Conservation (phyloP, 2,888 invertebrate species). For the Melinaea marsaeus region DNA sequence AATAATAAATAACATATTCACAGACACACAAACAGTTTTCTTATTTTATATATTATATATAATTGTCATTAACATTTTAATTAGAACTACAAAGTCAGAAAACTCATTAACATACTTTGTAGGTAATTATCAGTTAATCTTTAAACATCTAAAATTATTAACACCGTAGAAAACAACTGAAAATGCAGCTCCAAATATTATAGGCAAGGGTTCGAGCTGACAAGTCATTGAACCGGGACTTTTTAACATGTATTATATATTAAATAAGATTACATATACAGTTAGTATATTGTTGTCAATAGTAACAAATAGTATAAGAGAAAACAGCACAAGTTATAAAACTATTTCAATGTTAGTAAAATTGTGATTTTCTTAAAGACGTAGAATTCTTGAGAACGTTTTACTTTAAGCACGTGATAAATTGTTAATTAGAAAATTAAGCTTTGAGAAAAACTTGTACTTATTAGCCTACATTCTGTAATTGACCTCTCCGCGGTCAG, state of each 20-base stretch:
- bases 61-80: too few relatives aligned
- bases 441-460: conserved; percentile 8
- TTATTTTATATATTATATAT: too few relatives aligned
- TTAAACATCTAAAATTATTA: too few relatives aligned
- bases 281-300: background rate
- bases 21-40: too few relatives aligned
- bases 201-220: too few relatives aligned
- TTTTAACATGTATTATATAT: background rate
- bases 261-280: background rate
- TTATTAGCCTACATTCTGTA: conserved; percentile 1
- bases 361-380: background rate
- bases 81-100: too few relatives aligned
- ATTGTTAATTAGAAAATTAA: conserved; percentile 13
- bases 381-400: conserved; percentile 6
- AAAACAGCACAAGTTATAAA: background rate
- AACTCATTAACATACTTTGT: too few relatives aligned
- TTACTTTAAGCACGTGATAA: conserved; percentile 6
- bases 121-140: too few relatives aligned
- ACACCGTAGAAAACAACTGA: too few relatives aligned
- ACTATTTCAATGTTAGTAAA: background rate
- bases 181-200: too few relatives aligned
- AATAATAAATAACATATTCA: too few relatives aligned
- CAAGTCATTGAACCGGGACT: background rate
- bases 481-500: background rate
- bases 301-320: background rate